These are phyloP conservation scores for Falco punctatus DNA, from an alignment of 2,113 vertebrate species.

Conservation along the genomic window DNA sequence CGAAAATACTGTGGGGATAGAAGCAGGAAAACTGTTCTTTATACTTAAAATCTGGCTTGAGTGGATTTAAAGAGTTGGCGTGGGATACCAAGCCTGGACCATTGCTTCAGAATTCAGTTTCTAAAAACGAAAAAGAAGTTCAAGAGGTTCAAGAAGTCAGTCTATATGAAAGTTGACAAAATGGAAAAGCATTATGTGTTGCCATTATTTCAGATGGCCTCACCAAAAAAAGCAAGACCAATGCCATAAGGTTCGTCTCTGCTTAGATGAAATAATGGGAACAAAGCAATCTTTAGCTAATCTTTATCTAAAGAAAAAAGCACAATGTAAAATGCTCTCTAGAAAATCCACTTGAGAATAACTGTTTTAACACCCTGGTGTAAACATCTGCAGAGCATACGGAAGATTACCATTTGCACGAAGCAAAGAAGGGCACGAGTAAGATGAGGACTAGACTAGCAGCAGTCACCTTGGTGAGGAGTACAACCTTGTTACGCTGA, in stretches of 20 bases:
- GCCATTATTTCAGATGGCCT: not conserved
- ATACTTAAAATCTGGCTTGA: not conserved
- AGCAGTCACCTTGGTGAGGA: not conserved
- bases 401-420: not conserved
- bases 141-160: not conserved
- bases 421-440: not conserved
- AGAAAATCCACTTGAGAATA: not conserved
- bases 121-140: not conserved
- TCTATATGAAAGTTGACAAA: not conserved
- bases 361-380: not conserved
- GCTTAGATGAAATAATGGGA: not conserved
- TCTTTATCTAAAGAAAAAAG: not conserved
- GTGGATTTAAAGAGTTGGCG: not conserved
- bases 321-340: not conserved
- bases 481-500: not conserved
- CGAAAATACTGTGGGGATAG: not conserved
- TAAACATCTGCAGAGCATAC: slow-evolving; percentile 26
- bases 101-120: not conserved
- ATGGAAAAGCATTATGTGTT: not conserved
- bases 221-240: not conserved
- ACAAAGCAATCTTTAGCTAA: slow-evolving; percentile 22
- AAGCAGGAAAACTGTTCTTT: not conserved
- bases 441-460: not conserved
- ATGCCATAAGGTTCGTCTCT: not conserved
- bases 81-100: not conserved